Evolutionary conservation across 1,140 invertebrate genomes (phyloP), one percentile per base, ranked within the genome.

Genomic region (Euwallacea similis): DNA sequence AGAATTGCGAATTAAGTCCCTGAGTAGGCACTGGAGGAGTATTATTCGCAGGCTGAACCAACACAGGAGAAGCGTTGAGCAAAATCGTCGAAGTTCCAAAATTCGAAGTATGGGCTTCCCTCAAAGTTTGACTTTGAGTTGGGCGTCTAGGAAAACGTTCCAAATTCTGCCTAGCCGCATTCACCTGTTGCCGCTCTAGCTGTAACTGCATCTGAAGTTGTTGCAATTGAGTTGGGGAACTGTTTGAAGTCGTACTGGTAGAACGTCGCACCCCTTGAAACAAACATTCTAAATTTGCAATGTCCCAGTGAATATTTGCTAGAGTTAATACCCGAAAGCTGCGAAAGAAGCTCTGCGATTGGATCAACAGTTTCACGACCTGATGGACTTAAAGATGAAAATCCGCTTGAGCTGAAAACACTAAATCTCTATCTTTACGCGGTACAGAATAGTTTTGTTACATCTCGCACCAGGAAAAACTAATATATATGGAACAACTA

Each of bases 291-390:
- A 64, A 50, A 8, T 41, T 53, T 8, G 21, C 7, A 54, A 66
- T 41, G 11, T 54, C 21, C 9, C 33, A 43, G 21, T 6, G 1
- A 33, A 4, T 33, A 33, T 33, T 33, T 42, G 15, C 13, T 6
- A 2, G 21, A 58, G 15, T 13, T 59, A 42, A 69, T 74, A 74
- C 73, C 76, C 33, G 94, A 95, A 77, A 98, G 86, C 83, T 97
- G 95, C 62, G 94, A 95, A 66, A 97, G 84, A 73, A 97, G 85
- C 85, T 98, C 95, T 50, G 94, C 93, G 76, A 98, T 98, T 63
- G 96, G 95, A 88, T 98, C 96, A 79, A 94, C 92, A 74, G 92
- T 89, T 80, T 98, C 96, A 76, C 93, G 89, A 79, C 90, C 92
- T 76, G 92, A 93, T 70, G 91, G 91, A 75, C 93, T 95, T 75